phyloP scores from a whole-genome alignment of 2,113 vertebrate genomes.

The Plestiodon gilberti region DNA sequence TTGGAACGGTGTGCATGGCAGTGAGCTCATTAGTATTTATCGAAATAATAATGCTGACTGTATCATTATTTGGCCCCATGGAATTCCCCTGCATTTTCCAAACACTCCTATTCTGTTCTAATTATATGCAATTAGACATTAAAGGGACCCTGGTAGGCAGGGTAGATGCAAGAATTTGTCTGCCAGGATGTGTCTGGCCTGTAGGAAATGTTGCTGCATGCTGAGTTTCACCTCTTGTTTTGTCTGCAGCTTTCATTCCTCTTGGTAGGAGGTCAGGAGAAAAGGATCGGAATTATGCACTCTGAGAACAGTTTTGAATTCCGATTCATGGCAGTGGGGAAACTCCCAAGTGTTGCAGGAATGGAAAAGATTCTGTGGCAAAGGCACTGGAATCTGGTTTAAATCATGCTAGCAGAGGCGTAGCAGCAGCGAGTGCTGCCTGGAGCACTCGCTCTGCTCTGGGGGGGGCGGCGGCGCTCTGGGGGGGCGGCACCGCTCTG shows the following conservation, averaged over 20 bases:
- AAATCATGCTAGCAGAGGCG: background rate
- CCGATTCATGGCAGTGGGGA: background rate
- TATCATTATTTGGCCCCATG: background rate
- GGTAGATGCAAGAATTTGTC: background rate
- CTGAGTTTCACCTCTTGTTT: slow-evolving; percentile 12
- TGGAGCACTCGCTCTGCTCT: too few relatives aligned
- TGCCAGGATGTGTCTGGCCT: slow-evolving; percentile 14
- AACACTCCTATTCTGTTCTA: background rate
- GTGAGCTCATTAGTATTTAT: slow-evolving; percentile 12
- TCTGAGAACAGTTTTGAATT: background rate
- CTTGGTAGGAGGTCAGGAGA: background rate
- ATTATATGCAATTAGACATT: background rate
- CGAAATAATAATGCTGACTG: slow-evolving; percentile 20
- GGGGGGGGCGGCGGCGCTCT: too few relatives aligned
- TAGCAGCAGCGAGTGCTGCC: too few relatives aligned
- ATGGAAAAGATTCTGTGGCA: background rate
- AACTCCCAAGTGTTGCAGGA: background rate
- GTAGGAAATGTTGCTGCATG: background rate
- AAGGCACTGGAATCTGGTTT: background rate
- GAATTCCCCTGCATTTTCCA: slow-evolving; percentile 16
- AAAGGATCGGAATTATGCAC: background rate
- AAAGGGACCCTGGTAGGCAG: background rate
- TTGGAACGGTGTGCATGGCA: background rate
- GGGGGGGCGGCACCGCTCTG: too few relatives aligned
- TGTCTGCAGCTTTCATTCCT: background rate